Conservation (phyloP, 2,113 vertebrate species). For the Albula glossodonta region DNA sequence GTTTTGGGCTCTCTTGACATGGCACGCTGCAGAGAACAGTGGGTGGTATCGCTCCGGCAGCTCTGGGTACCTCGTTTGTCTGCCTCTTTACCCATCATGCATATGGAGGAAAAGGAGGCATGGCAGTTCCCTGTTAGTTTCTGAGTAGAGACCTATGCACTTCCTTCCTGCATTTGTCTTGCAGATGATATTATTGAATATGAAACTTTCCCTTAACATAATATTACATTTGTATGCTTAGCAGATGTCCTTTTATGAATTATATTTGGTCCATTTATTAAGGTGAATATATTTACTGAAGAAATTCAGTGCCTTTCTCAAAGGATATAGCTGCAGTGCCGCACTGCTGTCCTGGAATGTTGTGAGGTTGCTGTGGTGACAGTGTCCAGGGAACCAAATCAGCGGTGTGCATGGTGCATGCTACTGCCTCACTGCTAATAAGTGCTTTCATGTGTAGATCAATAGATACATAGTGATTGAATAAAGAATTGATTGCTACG, state of each 20-base stretch:
- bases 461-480: conserved; percentile 1
- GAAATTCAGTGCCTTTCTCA: background rate
- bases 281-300: background rate
- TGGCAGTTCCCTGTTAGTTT: background rate
- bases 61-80: background rate
- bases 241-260: background rate
- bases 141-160: no score
- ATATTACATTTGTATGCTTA: background rate
- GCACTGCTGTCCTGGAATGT: background rate
- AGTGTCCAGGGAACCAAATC: background rate
- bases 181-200: background rate
- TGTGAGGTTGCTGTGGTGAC: background rate
- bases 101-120: background rate
- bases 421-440: background rate
- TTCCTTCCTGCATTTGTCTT: background rate
- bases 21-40: background rate
- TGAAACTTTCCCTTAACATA: background rate
- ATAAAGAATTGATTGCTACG: background rate
- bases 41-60: background rate
- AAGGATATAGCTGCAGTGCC: background rate
- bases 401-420: background rate
- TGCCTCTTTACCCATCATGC: background rate
- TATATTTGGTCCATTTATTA: background rate
- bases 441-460: background rate
- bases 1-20: background rate